These are phyloP conservation scores for Neodon shergylaensis DNA, from an alignment of 2,113 vertebrate genomes.

Conservation along the genomic window DNA sequence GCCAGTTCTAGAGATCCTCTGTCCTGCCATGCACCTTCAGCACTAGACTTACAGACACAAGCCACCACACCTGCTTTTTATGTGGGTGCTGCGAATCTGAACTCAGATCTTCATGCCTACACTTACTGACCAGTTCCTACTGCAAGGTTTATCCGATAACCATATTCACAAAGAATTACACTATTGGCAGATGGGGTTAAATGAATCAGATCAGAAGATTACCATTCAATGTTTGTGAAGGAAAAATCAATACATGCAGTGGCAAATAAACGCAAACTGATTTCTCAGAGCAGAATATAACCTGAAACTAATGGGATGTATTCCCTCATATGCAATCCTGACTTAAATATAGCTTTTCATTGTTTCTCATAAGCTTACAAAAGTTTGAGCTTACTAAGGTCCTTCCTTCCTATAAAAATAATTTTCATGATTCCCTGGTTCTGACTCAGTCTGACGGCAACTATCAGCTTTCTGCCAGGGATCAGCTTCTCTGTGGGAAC, in stretches of 20 bases:
- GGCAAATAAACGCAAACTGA: conserved; percentile 62
- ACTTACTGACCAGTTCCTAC: neutral
- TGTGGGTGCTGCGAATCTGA: neutral
- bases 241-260: conserved; percentile 74
- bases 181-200: conserved; percentile 60
- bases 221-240: conserved; percentile 53
- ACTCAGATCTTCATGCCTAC: neutral
- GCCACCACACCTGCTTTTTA: neutral
- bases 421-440: conserved; percentile 65
- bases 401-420: conserved; percentile 67
- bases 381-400: conserved; percentile 70
- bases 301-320: conserved; percentile 57
- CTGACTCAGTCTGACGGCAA: conserved; percentile 77
- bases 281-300: conserved; percentile 48
- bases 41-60: neutral
- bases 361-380: conserved; percentile 51
- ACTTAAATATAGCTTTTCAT: conserved; percentile 59
- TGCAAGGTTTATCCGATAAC: neutral
- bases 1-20: neutral
- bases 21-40: neutral
- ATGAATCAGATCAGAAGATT: conserved; percentile 62
- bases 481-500: conserved; percentile 82
- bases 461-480: conserved; percentile 77
- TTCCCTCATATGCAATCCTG: conserved; percentile 70
- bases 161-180: neutral